Base-by-base conservation (phyloP, 1,140 invertebrate species). In the Drosophila elegans region DNA sequence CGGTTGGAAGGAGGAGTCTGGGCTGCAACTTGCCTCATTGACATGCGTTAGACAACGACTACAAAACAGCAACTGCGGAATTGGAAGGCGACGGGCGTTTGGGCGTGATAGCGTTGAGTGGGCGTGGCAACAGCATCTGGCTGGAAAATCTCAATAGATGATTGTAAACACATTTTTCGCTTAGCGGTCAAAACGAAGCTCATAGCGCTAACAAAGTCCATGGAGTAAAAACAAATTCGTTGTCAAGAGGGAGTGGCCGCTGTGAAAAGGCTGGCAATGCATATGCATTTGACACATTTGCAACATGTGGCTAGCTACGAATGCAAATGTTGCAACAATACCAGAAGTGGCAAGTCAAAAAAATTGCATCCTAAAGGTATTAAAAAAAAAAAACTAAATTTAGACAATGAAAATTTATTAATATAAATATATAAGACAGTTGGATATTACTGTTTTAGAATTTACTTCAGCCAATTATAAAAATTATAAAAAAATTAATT, bases 1-100 rank as follows among this genome's bases (percentile, higher is more conserved):
- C 4, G 57, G 21, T 46, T 66, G 73, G 59, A 21, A 51, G 60
- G 73, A 66, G 61, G 60, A 51, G 45, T 60, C 9, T 13, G 11
- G 7, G 69, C 51, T 54, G 57, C 72, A 74, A 63, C 49, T 74
- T 75, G 42, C 48, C 78, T 78, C 82, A 88, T 88, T 88, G 83
- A 82, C 83, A 82, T 86, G 82, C 82, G 83, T 88, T 86, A 86
- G 83, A 86, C 79, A 86, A 84, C 81, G 51, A 64, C 27, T 36
- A 29, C 75, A 51, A 57, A 36, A 11, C 6, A 13, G 42, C 69
- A 60, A 13, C 12, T 9, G 45, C 56, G 55, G 9, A 39, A 55
- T 62, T 74, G 60, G 69, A 79, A 71, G 74, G 59, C 27, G 54
- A 46, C 41, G 69, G 45, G 36, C 52, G 39, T 46, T 36, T 55